Evolutionary conservation across 2,797 vertebrate species (phyloP).

Genomic region (Pseudochirops corinnae): DNA sequence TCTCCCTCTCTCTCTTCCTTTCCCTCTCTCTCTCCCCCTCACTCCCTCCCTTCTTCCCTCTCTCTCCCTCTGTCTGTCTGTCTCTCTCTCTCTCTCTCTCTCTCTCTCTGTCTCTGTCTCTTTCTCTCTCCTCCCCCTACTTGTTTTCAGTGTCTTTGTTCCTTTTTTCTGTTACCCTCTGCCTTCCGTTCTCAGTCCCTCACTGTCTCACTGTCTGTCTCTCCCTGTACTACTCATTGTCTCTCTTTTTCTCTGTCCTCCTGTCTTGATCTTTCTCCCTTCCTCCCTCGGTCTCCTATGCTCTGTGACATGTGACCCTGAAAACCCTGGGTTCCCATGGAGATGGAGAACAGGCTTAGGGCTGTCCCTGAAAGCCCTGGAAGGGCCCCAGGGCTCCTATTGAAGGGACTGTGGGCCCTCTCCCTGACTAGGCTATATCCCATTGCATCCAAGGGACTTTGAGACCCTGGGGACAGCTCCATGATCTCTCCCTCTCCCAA

Average conservation of each 20-base stretch:
- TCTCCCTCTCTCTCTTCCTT: neutral
- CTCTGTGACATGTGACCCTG: slow-evolving; percentile 83
- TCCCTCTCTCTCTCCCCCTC: neutral
- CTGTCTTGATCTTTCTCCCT: neutral
- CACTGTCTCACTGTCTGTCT: neutral
- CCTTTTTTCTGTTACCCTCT: neutral
- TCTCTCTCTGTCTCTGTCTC: too few relatives aligned
- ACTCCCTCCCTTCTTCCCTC: too few relatives aligned
- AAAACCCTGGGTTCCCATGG: slow-evolving; percentile 84
- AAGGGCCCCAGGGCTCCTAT: neutral
- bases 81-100: neutral
- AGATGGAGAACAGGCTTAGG: slow-evolving; percentile 43
- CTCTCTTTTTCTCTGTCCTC: neutral
- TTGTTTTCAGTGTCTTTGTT: neutral
- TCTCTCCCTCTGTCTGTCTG: too few relatives aligned
- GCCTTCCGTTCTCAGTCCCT: neutral
- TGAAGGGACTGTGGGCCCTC: neutral
- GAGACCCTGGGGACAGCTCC: neutral
- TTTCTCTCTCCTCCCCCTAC: neutral
- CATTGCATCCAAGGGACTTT: neutral
- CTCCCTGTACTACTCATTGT: neutral
- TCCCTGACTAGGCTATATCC: neutral
- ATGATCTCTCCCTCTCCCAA: neutral
- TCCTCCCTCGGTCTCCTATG: slow-evolving; percentile 58
- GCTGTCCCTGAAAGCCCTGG: slow-evolving; percentile 1